phyloP scores from a whole-genome alignment of 2,888 invertebrate species.

The Megamerina dolium region DNA sequence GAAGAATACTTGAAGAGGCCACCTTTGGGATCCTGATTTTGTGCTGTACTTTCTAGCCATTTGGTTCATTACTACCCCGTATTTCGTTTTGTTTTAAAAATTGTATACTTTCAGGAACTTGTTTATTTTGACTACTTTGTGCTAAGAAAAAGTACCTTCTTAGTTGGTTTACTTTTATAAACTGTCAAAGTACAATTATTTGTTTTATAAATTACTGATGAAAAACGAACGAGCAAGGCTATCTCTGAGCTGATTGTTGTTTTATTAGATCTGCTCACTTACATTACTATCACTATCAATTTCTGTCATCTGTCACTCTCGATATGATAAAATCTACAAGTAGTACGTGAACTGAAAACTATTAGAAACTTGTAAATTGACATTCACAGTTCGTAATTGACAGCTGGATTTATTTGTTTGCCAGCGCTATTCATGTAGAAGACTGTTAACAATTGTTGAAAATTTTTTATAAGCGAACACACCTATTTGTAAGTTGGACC shows the following conservation, averaged over 20 bases:
- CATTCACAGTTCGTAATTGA: no score
- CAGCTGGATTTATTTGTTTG: no score
- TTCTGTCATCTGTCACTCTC: no score
- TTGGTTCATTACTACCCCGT: slow-evolving; percentile 25
- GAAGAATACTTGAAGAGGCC: slow-evolving; percentile 9
- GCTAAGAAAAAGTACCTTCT: slow-evolving; percentile 27
- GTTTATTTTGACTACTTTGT: slow-evolving; percentile 24
- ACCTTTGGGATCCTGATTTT: slow-evolving; percentile 6
- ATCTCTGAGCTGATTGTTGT: slow-evolving; percentile 21
- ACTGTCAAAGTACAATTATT: slow-evolving; percentile 21
- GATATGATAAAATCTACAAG: no score
- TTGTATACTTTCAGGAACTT: slow-evolving; percentile 24
- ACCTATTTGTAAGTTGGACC: slow-evolving; percentile 19
- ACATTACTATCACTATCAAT: no score
- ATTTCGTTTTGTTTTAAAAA: slow-evolving; percentile 28
- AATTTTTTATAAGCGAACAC: no score
- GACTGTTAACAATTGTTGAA: slow-evolving; percentile 21
- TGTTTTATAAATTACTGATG: slow-evolving; percentile 12
- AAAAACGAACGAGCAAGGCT: slow-evolving; percentile 9
- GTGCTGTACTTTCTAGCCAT: slow-evolving; percentile 28
- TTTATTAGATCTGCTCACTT: no score
- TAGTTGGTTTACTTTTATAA: slow-evolving; percentile 29
- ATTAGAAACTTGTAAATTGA: no score
- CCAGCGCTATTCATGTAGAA: slow-evolving; percentile 21
- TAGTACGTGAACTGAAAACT: no score